Base-by-base conservation (phyloP, 2,797 vertebrate species). In the Labroides dimidiatus region DNA sequence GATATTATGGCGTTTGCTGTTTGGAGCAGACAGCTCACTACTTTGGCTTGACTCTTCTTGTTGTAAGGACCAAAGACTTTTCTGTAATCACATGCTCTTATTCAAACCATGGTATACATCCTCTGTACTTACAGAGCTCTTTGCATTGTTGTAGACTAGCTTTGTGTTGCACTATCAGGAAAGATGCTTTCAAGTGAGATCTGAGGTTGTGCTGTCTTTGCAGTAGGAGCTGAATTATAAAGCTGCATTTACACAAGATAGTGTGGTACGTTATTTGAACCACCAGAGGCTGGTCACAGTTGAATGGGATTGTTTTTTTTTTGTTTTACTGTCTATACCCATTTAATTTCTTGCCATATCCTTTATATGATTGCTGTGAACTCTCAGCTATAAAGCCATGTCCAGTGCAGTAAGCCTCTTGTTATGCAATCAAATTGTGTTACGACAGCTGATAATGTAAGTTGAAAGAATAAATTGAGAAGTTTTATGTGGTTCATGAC, bases 361-460 rank as follows among this genome's bases (percentile, higher is more conserved):
- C 14, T 9, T 41, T 23, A 44, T 39, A 5, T 17, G 13, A 23
- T 3, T 58, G 20, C 8, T 9, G 16, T 45, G 12, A 16, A 3
- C 20, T 41, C 12, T 33, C 15, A 11, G 5, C 43, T 55, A 10
- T 42, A 58, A 33, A 33, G 30, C 30, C 30, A 4, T 33, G 30
- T 56, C 23, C 2, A 17, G 20, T 59, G 19, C 15, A 37, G 1
- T 49, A 33, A 33, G 41, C 13, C 3, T 42, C 44, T 55, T 76
- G 43, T 50, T 56, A 52, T 33, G 27, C 4, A n/a, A 11, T 65
- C 3, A 56, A 19, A 24, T 39, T 39, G 37, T 13, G 13, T 44
- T 23, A 51, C 30, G 8, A 57, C 43, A 55, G 27, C 30, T 36
- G 17, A 65, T 37, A 39, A 47, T n/a, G 67, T 19, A 30, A 6